Evolutionary conservation across 2,797 vertebrate species (phyloP).

Genomic region (Lagorchestes hirsutus): DNA sequence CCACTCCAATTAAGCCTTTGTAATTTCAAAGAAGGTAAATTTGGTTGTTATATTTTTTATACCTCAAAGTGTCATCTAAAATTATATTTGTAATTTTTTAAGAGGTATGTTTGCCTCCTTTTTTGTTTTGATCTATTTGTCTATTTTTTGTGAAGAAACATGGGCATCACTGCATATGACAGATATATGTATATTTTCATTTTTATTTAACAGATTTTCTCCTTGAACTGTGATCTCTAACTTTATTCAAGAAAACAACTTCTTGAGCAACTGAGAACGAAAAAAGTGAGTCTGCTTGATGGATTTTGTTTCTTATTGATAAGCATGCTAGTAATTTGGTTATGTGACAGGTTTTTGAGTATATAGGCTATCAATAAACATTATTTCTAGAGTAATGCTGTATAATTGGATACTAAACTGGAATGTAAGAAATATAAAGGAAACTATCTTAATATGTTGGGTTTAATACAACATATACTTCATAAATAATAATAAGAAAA

Average conservation of each 20-base stretch:
- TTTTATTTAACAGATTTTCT: constrained; percentile 69
- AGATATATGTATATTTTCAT: constrained; percentile 47
- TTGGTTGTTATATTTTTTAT: constrained; percentile 53
- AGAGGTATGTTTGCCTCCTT: constrained; percentile 35
- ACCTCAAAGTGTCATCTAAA: not conserved
- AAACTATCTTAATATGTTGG: not conserved
- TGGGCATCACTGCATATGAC: not conserved
- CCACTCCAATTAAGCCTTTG: constrained; percentile 62
- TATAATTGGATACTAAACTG: not conserved
- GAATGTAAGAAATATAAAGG: not conserved
- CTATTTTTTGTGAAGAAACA: not conserved
- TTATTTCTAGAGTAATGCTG: not conserved
- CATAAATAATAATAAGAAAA: not conserved
- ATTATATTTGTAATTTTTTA: not conserved
- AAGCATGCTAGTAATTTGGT: not conserved
- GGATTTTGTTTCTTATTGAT: not conserved
- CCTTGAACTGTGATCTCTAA: constrained; percentile 37
- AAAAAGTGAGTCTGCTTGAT: constrained; percentile 68
- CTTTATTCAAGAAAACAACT: constrained; percentile 44
- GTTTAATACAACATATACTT: not conserved
- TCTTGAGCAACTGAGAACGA: not conserved
- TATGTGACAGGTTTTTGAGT: not conserved
- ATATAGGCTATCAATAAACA: not conserved
- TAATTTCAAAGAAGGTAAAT: constrained; percentile 69
- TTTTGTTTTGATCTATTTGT: not conserved